Percentiles rank a stretch among this genome's conserved stretches.
phyloP scores from a whole-genome alignment of 2,888 invertebrate genomes.

The Cryptocheilus praepositus region DNA sequence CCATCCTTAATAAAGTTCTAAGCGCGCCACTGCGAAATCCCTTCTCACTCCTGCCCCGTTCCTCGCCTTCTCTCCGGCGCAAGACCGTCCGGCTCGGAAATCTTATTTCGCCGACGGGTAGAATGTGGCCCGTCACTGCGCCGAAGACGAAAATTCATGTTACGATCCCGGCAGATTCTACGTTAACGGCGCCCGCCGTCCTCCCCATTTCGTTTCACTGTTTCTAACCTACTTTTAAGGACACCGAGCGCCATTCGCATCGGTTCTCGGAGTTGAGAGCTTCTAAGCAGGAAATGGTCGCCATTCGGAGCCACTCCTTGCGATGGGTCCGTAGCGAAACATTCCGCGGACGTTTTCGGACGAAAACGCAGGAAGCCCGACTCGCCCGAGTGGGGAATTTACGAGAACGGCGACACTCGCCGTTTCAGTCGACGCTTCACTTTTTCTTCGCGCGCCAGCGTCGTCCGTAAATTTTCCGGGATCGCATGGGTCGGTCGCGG shows the following conservation, averaged over 20 bases:
- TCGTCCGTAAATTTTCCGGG: no score
- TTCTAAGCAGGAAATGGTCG: background rate
- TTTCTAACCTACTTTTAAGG: conserved; percentile 4
- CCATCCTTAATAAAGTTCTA: conserved; percentile 55
- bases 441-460: no score
- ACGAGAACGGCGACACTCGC: no score
- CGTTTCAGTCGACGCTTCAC: no score
- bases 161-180: conserved; percentile 2
- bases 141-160: background rate
- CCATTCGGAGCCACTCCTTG: no score
- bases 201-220: background rate
- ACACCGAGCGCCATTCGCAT: background rate
- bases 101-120: conserved; percentile 7
- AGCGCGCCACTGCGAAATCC: conserved; percentile 20
- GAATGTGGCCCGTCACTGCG: background rate
- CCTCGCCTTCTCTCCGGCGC: background rate
- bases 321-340: no score
- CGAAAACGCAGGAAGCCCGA: no score
- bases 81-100: conserved; percentile 1
- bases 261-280: background rate
- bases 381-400: no score
- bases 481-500: no score
- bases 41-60: conserved; percentile 8
- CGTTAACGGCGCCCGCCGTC: background rate
- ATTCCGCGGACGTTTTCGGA: no score